A percentile compares a stretch with the other conserved stretches of the same genome.
phyloP scores from a whole-genome alignment of 1,140 invertebrate species.

The Oppia nitens region DNA sequence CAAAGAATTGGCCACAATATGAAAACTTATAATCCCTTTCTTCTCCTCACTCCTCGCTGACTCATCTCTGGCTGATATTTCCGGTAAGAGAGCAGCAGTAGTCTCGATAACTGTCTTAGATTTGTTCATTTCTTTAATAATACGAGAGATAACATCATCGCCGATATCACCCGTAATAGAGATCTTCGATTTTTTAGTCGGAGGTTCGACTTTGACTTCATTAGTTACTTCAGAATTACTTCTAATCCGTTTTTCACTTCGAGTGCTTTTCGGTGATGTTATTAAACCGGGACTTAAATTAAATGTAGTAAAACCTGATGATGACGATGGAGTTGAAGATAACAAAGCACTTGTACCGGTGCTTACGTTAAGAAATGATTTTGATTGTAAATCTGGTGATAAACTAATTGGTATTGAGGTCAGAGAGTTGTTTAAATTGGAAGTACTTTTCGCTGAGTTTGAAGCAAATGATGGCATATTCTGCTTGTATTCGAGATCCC shows the following conservation, averaged over 20 bases:
- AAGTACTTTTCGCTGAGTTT: neutral
- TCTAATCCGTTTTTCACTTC: conserved; percentile 19
- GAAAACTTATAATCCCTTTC: conserved; percentile 74
- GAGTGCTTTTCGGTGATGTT: conserved; percentile 20
- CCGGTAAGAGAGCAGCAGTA: conserved; percentile 23
- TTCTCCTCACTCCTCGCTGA: conserved; percentile 75
- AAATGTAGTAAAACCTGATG: conserved; percentile 41
- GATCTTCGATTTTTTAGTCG: neutral
- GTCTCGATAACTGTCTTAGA: neutral
- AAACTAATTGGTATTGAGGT: neutral
- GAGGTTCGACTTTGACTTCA: conserved; percentile 19
- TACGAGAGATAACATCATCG: neutral
- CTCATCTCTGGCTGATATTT: conserved; percentile 70
- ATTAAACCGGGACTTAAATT: conserved; percentile 39
- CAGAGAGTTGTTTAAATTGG: neutral
- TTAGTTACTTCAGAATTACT: conserved; percentile 17
- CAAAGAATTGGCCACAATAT: conserved; percentile 81
- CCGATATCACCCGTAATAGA: neutral
- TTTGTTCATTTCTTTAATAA: conserved; percentile 6
- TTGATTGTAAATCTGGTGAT: neutral
- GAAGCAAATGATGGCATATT: conserved; percentile 35
- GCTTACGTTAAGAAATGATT: conserved; percentile 8
- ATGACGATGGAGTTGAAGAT: neutral
- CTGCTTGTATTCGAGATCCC: conserved; percentile 74
- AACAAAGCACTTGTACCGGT: conserved; percentile 3